Base-by-base conservation (phyloP, 2,113 vertebrate species). In the Lota lota region DNA sequence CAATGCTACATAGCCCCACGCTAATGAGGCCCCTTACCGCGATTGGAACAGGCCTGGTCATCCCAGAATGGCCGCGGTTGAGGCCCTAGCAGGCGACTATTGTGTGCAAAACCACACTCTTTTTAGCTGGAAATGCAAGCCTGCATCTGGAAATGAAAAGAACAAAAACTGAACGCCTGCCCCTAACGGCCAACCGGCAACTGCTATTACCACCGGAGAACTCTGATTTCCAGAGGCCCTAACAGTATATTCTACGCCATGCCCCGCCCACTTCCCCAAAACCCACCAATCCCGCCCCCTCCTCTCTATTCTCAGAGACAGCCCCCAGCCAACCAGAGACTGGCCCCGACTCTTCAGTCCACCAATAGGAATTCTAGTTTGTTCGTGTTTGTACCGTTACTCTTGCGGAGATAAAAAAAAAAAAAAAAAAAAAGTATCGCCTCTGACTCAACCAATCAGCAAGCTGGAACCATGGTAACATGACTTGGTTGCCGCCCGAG, bases 291-390 rank as follows among this genome's bases (percentile, higher is more conserved):
- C 72, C 66, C 66, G 40, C 62, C 72, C 66, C 69, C 70, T 1
- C 67, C 80, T 70, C 79, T 72, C 68, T 63, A 79, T 69, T 60
- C 53, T 17, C 53, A 16, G 15, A 54, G 53, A 54, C 15, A 17
- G 53, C 53, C 53, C 53, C 72, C 75, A 72, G 76, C 80, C 83
- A 75, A 83, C 74, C 79, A 79, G 83, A 88, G 80, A 82, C 79
- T 56, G 64, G 83, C 81, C 36, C 80, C 78, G 64, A 77, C 82
- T 80, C 74, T 83, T 54, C 18, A 79, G 87, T 81, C 86, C 83
- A 83, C 83, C 85, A 78, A 83, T 89, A 89, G 88, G 79, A 83
- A 67, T 83, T 83, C 84, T 83, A 84, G 84, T 81, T 90, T 88
- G 73, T 85, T 79, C 80, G 80, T 81, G 79, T 83, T 81, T 82